Percentiles rank a stretch among this genome's conserved stretches.
phyloP scores from a whole-genome alignment of 2,888 invertebrate genomes.

The Cephonodes hylas region DNA sequence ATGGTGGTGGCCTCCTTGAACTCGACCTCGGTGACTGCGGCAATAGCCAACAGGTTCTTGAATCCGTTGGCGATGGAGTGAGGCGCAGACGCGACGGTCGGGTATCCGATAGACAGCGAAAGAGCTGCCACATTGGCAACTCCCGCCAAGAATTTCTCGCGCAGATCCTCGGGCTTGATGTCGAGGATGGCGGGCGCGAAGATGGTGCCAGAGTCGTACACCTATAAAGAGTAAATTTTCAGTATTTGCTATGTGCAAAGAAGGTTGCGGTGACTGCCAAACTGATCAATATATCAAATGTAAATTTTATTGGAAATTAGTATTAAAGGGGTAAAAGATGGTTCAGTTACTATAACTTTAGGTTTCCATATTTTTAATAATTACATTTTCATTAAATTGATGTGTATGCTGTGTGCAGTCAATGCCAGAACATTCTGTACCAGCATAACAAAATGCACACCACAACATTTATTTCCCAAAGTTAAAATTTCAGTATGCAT shows the following conservation, averaged over 20 bases:
- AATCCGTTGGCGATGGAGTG: slow-evolving; percentile 99
- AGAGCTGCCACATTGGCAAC: slow-evolving; percentile 97
- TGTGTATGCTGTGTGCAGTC: neutral
- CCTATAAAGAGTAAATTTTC: slow-evolving; percentile 58
- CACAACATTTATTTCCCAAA: slow-evolving; percentile 62
- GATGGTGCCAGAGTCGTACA: slow-evolving; percentile 99
- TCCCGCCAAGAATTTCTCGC: slow-evolving; percentile 94
- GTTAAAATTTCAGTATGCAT: slow-evolving; percentile 73
- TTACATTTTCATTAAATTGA: neutral
- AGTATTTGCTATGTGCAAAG: no score
- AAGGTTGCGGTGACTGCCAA: neutral
- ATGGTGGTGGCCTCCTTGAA: slow-evolving; percentile 97
- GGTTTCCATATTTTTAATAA: neutral
- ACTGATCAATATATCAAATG: no score
- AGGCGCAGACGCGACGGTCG: slow-evolving; percentile 97
- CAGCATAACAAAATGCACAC: slow-evolving; percentile 8
- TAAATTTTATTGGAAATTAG: no score
- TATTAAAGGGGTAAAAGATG: no score
- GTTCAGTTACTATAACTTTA: no score
- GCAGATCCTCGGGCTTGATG: slow-evolving; percentile 98
- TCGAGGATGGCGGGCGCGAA: slow-evolving; percentile 98
- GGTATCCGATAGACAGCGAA: slow-evolving; percentile 96
- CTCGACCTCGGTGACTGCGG: slow-evolving; percentile 96
- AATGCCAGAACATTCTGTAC: neutral
- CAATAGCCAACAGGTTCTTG: slow-evolving; percentile 98